These are phyloP conservation scores for Electrophaes corylata DNA, from an alignment of 2,888 invertebrate species.

Conservation along the genomic window DNA sequence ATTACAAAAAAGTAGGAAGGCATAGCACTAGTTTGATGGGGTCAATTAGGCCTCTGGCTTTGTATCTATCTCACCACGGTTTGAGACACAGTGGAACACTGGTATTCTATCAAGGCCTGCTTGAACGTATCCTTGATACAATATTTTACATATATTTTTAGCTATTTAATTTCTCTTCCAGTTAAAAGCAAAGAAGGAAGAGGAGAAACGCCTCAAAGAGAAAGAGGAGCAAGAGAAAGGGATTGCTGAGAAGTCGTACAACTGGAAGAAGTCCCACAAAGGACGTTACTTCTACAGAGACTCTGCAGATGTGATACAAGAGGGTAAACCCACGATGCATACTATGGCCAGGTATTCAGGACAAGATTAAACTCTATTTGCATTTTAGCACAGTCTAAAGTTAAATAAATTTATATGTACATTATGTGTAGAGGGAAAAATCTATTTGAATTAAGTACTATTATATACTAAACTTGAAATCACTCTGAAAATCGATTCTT, in stretches of 20 bases:
- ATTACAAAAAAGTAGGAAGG: too few relatives aligned
- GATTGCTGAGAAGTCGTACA: slow-evolving; percentile 82
- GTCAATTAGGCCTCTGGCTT: too few relatives aligned
- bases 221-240: slow-evolving; percentile 84
- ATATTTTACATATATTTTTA: too few relatives aligned
- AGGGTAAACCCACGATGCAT: slow-evolving; percentile 88
- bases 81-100: too few relatives aligned
- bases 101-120: too few relatives aligned
- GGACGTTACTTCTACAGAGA: slow-evolving; percentile 92
- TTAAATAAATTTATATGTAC: background rate
- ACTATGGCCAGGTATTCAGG: slow-evolving; percentile 69
- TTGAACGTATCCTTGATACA: too few relatives aligned
- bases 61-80: too few relatives aligned
- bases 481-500: too few relatives aligned
- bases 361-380: slow-evolving; percentile 31
- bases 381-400: background rate
- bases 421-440: too few relatives aligned
- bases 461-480: too few relatives aligned
- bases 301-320: slow-evolving; percentile 95
- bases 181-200: slow-evolving; percentile 77
- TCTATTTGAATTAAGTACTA: too few relatives aligned
- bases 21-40: too few relatives aligned
- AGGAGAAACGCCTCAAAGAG: slow-evolving; percentile 75
- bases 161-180: slow-evolving; percentile 40
- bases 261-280: slow-evolving; percentile 90